Base-by-base conservation (phyloP, 2,888 invertebrate genomes). In the Perizoma affinitatum region DNA sequence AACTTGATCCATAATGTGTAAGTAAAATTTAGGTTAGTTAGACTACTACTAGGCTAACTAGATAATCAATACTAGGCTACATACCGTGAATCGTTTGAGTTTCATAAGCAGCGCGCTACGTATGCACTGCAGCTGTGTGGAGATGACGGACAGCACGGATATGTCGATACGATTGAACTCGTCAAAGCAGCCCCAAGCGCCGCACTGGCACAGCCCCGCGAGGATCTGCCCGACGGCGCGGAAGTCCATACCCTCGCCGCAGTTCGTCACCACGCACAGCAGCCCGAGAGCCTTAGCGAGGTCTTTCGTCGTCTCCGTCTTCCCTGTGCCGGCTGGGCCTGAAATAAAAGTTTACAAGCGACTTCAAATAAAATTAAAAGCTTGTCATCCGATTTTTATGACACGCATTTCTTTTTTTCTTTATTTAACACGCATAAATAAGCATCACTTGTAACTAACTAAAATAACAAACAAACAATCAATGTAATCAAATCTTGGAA, bases 121-220 rank as follows among this genome's bases (percentile, higher is more conserved):
- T 63, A 98, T 98, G 9, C 97, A 97, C 83, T 97, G 98, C 67
- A 98, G 88, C 81, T 98, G 98, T 0, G 97, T 96, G 0, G 98
- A 98, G 76, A 98, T 98, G 3, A 98, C 98, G 10, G 98, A 98
- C 22, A 98, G 89, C 49, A 98, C 98, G 0, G 98, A 98, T 5
- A 97, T 95, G 68, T 98, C 97, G 69, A 98, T 98, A 41, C 98
- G 93, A 86, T 98, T 98, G 88, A 98, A 98, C 87, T 98, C 98
- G 72, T 98, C 98, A 79, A 98, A 98, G 82, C 98, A 98, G 1
- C 98, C 98, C 98, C 98, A 98, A 4, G 98, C 97, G 0, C 98
- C 98, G 80, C 96, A 97, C 80, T 97, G 96, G 56, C 96, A 96
- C 53, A 97, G 88, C 0, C 97, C 95, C 0, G 96, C 95, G 5